Percentiles rank a stretch among this genome's conserved stretches.
Evolutionary conservation across 1,140 invertebrate species (phyloP).

Genomic region (Schmidtea mediterranea): DNA sequence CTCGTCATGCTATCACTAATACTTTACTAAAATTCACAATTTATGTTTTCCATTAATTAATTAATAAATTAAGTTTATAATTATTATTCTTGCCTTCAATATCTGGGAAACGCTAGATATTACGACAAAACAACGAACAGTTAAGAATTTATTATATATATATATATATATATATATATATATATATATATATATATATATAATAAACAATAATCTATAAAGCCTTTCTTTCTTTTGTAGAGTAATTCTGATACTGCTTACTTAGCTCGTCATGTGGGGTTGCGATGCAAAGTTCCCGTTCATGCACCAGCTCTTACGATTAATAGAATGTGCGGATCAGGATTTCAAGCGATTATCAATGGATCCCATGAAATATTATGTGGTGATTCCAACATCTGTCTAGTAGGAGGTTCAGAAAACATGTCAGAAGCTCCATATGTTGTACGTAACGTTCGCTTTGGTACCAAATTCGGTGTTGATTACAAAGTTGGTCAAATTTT

Average conservation of each 20-base stretch:
- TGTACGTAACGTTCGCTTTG: slow-evolving; percentile 63
- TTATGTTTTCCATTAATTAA: no score
- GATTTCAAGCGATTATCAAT: slow-evolving; percentile 42
- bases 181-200: no score
- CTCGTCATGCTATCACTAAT: no score
- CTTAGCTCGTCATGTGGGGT: slow-evolving; percentile 51
- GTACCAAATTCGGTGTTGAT: slow-evolving; percentile 48
- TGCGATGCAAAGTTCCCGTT: slow-evolving; percentile 54
- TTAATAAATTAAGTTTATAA: no score
- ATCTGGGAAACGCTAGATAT: no score
- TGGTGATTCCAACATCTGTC: slow-evolving; percentile 41
- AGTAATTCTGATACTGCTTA: slow-evolving; percentile 64
- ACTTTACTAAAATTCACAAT: no score
- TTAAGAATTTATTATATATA: no score
- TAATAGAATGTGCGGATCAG: slow-evolving; percentile 62
- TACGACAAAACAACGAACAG: no score
- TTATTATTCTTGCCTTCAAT: no score
- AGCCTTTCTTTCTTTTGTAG: slow-evolving; percentile 12
- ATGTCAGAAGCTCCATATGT: slow-evolving; percentile 78
- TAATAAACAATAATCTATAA: no score
- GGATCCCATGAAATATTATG: slow-evolving; percentile 41
- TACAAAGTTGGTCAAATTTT: slow-evolving; percentile 26
- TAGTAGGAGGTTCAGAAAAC: slow-evolving; percentile 55
- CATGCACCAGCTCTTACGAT: slow-evolving; percentile 45
- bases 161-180: no score